Conservation (phyloP, 2,888 invertebrate genomes). For the Dolichopus griseipennis region DNA sequence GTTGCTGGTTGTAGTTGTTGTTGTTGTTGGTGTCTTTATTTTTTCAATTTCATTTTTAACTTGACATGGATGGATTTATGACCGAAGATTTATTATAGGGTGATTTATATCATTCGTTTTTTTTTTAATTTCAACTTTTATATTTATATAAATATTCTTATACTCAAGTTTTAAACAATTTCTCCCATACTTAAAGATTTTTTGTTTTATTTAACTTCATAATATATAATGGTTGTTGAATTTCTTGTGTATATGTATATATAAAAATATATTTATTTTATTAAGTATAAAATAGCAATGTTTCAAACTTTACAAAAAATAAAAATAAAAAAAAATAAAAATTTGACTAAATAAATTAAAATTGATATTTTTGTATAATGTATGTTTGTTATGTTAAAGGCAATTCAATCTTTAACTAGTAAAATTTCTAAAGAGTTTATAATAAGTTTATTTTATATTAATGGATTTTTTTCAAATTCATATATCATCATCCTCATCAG, state of each 20-base stretch:
- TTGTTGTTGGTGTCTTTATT: neutral
- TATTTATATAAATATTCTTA: neutral
- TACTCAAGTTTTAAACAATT: neutral
- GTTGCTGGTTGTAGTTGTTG: neutral
- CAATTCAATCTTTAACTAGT: neutral
- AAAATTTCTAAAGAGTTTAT: neutral
- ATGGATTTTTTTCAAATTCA: too few relatives aligned
- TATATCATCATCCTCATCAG: too few relatives aligned
- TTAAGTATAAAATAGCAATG: conserved; percentile 4
- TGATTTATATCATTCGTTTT: conserved; percentile 6
- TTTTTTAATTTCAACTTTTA: neutral
- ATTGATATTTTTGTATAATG: neutral
- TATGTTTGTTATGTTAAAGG: neutral
- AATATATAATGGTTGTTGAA: too few relatives aligned
- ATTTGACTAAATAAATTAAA: neutral
- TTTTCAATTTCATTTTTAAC: conserved; percentile 6
- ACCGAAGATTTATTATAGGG: conserved; percentile 1
- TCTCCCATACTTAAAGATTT: neutral
- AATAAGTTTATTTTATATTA: neutral
- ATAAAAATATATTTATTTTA: neutral
- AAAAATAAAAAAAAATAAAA: too few relatives aligned
- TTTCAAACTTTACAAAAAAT: neutral
- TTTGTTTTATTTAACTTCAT: neutral
- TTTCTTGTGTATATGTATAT: neutral
- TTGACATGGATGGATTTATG: conserved; percentile 6